Conservation (phyloP, 2,113 vertebrate species). For the Rhabdomys dilectus region DNA sequence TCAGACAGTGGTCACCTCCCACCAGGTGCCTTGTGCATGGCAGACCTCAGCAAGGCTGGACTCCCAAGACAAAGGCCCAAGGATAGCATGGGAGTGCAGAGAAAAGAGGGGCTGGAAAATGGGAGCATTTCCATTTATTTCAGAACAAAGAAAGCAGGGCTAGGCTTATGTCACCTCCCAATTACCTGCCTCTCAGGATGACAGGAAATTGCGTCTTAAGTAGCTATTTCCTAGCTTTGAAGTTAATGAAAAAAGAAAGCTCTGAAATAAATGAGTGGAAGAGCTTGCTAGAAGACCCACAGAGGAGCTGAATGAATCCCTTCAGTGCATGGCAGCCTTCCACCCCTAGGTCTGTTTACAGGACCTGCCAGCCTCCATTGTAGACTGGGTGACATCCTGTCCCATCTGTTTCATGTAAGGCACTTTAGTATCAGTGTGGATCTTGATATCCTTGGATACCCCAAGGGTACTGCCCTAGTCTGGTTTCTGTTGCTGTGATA, state of each 20-base stretch:
- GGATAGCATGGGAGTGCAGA: neutral
- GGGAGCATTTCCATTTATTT: neutral
- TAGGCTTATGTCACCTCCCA: neutral
- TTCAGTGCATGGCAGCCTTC: neutral
- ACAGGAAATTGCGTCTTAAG: slow-evolving; percentile 30
- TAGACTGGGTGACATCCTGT: neutral
- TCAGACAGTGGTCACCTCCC: fast-evolving
- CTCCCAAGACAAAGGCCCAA: neutral
- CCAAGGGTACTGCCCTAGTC: neutral
- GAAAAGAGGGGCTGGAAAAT: neutral
- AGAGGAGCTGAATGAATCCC: no score
- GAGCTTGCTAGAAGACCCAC: neutral
- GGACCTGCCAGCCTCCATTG: neutral
- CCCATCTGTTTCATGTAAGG: neutral
- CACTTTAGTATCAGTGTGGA: neutral
- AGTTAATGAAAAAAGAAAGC: neutral
- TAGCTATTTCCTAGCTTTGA: slow-evolving; percentile 63
- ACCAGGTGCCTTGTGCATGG: fast-evolving
- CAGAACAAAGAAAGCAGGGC: slow-evolving; percentile 23
- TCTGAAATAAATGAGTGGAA: neutral
- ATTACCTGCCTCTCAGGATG: slow-evolving; percentile 49
- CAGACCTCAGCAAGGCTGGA: neutral
- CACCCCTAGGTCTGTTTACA: neutral
- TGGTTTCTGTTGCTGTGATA: neutral
- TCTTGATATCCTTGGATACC: neutral